Evolutionary conservation across 2,113 vertebrate genomes (phyloP).

Genomic region (Saccopteryx leptura): DNA sequence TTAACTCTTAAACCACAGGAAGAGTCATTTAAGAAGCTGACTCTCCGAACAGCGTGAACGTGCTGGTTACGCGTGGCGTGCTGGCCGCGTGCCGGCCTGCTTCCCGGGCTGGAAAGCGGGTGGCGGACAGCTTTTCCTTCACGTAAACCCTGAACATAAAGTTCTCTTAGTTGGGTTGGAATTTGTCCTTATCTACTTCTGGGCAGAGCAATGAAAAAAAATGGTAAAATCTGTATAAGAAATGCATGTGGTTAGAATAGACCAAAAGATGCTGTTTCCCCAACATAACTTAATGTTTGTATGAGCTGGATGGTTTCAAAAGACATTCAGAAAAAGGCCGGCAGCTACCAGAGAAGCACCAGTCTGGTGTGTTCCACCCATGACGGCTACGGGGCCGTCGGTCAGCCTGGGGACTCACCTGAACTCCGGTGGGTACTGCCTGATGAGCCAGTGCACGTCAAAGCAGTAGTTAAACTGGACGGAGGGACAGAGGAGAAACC

Average conservation of each 20-base stretch:
- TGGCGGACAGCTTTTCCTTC: not conserved
- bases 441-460: constrained; percentile 95
- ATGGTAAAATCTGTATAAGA: not conserved
- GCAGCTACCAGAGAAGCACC: not conserved
- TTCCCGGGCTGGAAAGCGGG: no score
- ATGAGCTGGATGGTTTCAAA: not conserved
- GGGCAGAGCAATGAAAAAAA: not conserved
- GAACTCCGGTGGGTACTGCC: constrained; percentile 95
- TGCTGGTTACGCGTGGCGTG: accelerated
- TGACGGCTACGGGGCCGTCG: accelerated
- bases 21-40: not conserved
- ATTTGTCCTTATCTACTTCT: not conserved
- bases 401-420: constrained; percentile 89
- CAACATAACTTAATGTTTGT: not conserved
- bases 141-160: not conserved
- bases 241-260: not conserved
- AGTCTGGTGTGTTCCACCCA: not conserved
- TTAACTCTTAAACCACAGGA: not conserved
- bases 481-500: constrained; percentile 56
- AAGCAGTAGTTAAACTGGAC: constrained; percentile 98
- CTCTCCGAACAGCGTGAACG: not conserved
- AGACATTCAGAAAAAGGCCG: not conserved
- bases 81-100: not conserved
- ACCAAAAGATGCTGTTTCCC: not conserved
- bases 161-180: not conserved